Evolutionary conservation across 2,797 vertebrate genomes (phyloP), one percentile per base, ranked within the genome.

Genomic region (Syngnathus rostellatus): DNA sequence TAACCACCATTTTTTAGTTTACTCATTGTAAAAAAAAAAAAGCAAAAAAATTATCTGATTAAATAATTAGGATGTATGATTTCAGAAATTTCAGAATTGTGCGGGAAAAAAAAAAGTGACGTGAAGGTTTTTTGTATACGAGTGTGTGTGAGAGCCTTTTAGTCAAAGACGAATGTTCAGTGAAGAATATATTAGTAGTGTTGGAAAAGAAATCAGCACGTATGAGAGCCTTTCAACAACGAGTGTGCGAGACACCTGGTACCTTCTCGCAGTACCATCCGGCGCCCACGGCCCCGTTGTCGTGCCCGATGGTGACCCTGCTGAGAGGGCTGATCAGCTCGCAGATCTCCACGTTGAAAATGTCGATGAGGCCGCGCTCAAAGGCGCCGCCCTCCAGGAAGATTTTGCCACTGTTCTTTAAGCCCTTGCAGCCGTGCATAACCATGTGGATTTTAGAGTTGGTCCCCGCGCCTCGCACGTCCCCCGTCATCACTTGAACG

Each of bases 251-350:
- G 17, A 8, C 19, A 3, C 8, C 0, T 4, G 1, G 9, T 80
- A 98, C 97, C 97, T 98, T 98, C 82, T 99, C 95, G 31, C 97
- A 98, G 86, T 93, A 94, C 97, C 97, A 99, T 23, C 97, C 97
- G 0, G 94, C 93, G 57, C 94, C 94, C 61, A 95, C 91, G 0
- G 96, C 95, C 0, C 88, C 91, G 0, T 98, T 99, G 62, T 97
- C 91, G 0, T 99, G 97, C 1, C 97, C 97, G 0, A 99, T 94
- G 75, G 94, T 95, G 72, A 99, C 94, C 41, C 97, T 89, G 73
- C 96, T 97, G 70, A 99, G 91, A 0, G 97, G 97, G 77, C 97
- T 99, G 73, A 99, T 92, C 8, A 99, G 89, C 7, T 93, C 91
- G 0, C 94, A 94, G 37, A 99, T 89, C 83, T 99, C 94, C 55